A percentile compares a stretch with the other conserved stretches of the same genome.
phyloP scores from a whole-genome alignment of 2,797 vertebrate species.

The Rhinogobio ventralis region DNA sequence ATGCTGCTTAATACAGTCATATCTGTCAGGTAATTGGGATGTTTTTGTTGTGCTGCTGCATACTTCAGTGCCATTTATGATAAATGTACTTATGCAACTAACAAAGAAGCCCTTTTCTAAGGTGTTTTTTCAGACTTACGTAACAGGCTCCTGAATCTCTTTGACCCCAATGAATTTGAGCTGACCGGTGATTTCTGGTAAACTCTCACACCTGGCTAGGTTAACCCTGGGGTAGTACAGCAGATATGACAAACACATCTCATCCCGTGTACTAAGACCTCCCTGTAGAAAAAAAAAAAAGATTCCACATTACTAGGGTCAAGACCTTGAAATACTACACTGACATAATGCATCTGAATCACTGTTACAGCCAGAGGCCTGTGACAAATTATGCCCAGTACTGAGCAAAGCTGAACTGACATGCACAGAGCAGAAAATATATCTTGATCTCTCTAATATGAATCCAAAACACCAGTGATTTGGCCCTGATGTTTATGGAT shows the following conservation, averaged over 20 bases:
- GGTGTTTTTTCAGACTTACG: conserved; percentile 72
- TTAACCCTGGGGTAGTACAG: conserved; percentile 88
- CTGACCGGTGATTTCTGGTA: conserved; percentile 86
- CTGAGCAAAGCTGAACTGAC: conserved; percentile 14
- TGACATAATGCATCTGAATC: conserved; percentile 20
- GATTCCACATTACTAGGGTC: background rate
- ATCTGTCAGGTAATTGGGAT: background rate
- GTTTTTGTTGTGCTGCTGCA: background rate
- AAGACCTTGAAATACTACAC: background rate
- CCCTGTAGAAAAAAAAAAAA: conserved; percentile 77
- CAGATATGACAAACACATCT: conserved; percentile 89
- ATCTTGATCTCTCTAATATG: conserved; percentile 44
- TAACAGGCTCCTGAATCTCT: conserved; percentile 85
- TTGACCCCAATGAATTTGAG: conserved; percentile 88
- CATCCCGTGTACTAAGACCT: conserved; percentile 85
- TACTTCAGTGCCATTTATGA: background rate
- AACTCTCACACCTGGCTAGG: conserved; percentile 86
- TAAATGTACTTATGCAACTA: background rate
- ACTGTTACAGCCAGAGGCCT: conserved; percentile 17
- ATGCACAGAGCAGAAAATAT: conserved; percentile 29
- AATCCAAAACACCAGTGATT: conserved; percentile 46
- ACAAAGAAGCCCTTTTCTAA: background rate
- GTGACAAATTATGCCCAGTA: conserved; percentile 33
- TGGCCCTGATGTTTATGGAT: conserved; percentile 43
- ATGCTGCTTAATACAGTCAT: background rate